Evolutionary conservation across 2,113 vertebrate species (phyloP), one percentile per base, ranked within the genome.

Genomic region (Alexandromys fortis): DNA sequence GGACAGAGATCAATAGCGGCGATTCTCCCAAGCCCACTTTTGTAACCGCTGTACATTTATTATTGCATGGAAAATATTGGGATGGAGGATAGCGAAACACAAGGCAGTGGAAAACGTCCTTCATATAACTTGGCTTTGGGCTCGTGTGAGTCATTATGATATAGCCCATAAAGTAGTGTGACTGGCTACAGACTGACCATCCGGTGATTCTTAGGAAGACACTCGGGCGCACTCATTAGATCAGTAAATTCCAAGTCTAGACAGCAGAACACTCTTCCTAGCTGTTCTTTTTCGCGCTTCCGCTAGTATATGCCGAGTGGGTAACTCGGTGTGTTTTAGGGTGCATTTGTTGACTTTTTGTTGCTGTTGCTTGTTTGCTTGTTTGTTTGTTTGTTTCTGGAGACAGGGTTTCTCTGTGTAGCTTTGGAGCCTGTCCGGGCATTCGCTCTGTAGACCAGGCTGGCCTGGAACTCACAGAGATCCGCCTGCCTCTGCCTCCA

Each of bases 131-230:
- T 63, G 5, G 7, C 58, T 65, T 58, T 73, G 33, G 6, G 87
- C 52, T 76, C 83, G 49, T 79, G 5, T 76, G 22, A 86, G 86
- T 95, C 89, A 79, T 49, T 72, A 30, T 72, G 17, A 63, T 79
- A 35, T 17, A 65, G 55, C 90, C 45, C 49, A 3, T 58, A 68
- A 79, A 81, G 22, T 5, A 38, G n/a, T n/a, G 24, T 2, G 2
- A 28, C 45, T 76, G 10, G 42, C 1, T 4, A 16, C 9, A 55
- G 65, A 47, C 49, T 21, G 5, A 45, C 49, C 42, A 77, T 28
- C 17, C 6, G 21, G 58, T 14, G 63, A 78, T 33, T 85, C 78
- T 93, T 11, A 28, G 21, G 19, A 58, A 58, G 88, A n/a, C 6
- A 76, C 26, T 38, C 45, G 67, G 21, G 73, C n/a, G 5, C 28